Evolutionary conservation across 1,140 invertebrate genomes (phyloP).

Genomic region (Ridgeia piscesae): DNA sequence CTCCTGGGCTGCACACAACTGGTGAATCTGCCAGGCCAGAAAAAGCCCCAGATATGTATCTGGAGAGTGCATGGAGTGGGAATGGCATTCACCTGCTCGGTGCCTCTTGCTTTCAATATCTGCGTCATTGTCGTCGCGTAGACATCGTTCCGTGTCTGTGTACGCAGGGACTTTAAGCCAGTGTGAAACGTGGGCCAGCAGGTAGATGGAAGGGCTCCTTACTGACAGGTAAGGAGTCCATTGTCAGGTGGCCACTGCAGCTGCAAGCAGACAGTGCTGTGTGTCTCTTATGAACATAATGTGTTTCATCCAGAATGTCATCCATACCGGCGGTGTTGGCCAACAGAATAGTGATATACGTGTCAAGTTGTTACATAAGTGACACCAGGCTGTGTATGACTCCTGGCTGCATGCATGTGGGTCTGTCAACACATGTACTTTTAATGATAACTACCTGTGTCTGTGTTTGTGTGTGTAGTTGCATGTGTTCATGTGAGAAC

Average conservation of each 20-base stretch:
- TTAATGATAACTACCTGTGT: not conserved
- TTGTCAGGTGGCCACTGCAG: not conserved
- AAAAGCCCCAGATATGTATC: not conserved
- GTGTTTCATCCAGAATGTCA: not conserved
- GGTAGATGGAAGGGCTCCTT: not conserved
- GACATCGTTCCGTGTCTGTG: not conserved
- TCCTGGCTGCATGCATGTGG: not conserved
- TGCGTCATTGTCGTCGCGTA: not conserved
- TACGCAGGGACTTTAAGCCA: not conserved
- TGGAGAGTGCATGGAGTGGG: not conserved
- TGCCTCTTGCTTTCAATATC: slow-evolving; percentile 1
- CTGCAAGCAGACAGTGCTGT: not conserved
- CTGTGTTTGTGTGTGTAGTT: not conserved
- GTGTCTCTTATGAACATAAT: not conserved
- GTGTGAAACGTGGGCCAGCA: not conserved
- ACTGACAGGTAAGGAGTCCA: not conserved
- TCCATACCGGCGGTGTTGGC: not conserved
- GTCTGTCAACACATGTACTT: not conserved
- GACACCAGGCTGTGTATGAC: too few species aligned
- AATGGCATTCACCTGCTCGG: not conserved
- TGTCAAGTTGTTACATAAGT: too few species aligned
- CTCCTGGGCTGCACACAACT: not conserved
- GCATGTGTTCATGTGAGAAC: not conserved
- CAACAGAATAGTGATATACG: not conserved
- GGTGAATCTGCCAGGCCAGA: not conserved